Evolutionary conservation across 2,888 invertebrate genomes (phyloP), one percentile per base, ranked within the genome.

Genomic region (Octodonta nipae): DNA sequence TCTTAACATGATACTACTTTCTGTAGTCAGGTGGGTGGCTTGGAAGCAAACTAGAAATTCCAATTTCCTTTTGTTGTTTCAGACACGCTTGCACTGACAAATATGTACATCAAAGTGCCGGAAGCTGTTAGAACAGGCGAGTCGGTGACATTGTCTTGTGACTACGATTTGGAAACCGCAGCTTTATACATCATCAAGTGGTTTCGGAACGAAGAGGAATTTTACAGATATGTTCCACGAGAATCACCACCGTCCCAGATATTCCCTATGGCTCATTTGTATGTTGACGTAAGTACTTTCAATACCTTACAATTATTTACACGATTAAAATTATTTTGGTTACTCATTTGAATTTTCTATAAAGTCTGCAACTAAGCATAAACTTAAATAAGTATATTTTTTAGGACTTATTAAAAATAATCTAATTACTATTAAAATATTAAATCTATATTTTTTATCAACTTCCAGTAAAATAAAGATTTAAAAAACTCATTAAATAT

Each of bases 131-230:
- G 57, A 35, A 55, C 59, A n/a, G 66, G 67, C 29, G 61, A 63
- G 38, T 52, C 61, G 30, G 65, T 66, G 35, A 61, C 61, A 34
- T 52, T 69, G 43, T 51, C 60, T 30, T 69, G 69, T 50, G 59
- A 64, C 46, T 68, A 67, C 56, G 66, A 67, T 50, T 52, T 69
- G 50, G 68, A 68, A 45, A 61, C 64, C 32, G 67, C 64, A 35
- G 62, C 64, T 17, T 54, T 70, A 24, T 70, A 69, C 54, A 64
- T 67, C 35, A 66, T 69, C 51, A 68, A 68, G 54, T 70, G 68
- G 68, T 70, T 68, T 53, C 60, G 63, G 39, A 62, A 65, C 41
- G 64, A 63, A 40, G 61, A 63, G 35, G 68, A 70, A 51, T 69
- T 70, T 54, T 70, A 67, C 28, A 58, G 68, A 43, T 70, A 56